phyloP scores from a whole-genome alignment of 2,113 vertebrate genomes.

The Pogona vitticeps region DNA sequence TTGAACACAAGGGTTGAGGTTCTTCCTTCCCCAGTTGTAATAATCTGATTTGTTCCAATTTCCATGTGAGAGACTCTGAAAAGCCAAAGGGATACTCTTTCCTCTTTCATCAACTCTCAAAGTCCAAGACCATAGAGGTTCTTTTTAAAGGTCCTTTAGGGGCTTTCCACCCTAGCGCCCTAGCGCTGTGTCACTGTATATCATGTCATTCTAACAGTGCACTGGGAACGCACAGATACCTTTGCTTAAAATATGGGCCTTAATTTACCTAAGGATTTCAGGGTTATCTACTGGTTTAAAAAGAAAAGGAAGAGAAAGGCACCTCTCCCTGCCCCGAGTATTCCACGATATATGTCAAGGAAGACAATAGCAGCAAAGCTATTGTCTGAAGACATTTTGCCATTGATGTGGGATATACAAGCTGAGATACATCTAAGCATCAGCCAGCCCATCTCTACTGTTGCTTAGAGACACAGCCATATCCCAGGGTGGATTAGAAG shows the following conservation, averaged over 20 bases:
- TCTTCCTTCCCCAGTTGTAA: no score
- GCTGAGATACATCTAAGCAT: not conserved
- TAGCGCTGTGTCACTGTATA: no score
- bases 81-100: not conserved
- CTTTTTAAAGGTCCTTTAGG: not conserved
- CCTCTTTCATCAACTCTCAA: not conserved
- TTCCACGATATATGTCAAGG: no score
- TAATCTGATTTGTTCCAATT: no score
- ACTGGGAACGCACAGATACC: no score
- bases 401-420: fast-evolving
- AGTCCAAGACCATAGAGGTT: not conserved
- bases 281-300: not conserved
- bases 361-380: not conserved
- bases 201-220: no score
- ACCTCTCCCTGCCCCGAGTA: not conserved
- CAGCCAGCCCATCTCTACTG: not conserved
- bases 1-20: no score
- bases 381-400: not conserved
- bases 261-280: no score
- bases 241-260: no score
- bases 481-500: not conserved
- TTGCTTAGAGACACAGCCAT: not conserved
- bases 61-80: no score
- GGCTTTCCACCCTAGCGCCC: not conserved
- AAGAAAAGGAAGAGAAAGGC: no score